A percentile compares a stretch with the other conserved stretches of the same genome.
Conservation (phyloP, 2,888 invertebrate species). For the Cistogaster globosa region DNA sequence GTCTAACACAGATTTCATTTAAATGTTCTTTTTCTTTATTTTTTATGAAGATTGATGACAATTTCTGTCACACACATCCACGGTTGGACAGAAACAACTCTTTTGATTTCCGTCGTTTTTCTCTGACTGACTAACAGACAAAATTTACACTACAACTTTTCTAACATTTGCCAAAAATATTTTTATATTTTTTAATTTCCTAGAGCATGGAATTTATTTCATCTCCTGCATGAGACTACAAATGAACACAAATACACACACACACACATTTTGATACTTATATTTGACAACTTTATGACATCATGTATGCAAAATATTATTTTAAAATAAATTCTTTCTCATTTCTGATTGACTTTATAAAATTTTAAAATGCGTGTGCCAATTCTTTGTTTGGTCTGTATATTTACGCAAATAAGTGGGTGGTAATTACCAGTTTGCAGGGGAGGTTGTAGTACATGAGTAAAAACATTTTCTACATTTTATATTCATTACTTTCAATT, state of each 20-base stretch:
- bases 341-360: neutral
- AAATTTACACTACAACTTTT: slow-evolving; percentile 36
- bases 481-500: slow-evolving; percentile 49
- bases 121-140: slow-evolving; percentile 24
- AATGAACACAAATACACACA: neutral
- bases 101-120: slow-evolving; percentile 69
- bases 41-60: slow-evolving; percentile 55
- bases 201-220: neutral
- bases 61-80: slow-evolving; percentile 53
- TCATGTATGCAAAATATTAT: slow-evolving; percentile 57
- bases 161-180: slow-evolving; percentile 30
- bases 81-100: slow-evolving; percentile 47
- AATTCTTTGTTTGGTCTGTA: slow-evolving; percentile 32
- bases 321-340: slow-evolving; percentile 19
- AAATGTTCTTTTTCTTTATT: neutral
- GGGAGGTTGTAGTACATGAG: neutral
- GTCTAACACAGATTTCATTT: slow-evolving; percentile 56
- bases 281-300: slow-evolving; percentile 60
- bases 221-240: neutral
- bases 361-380: slow-evolving; percentile 28
- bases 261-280: neutral
- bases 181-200: slow-evolving; percentile 11
- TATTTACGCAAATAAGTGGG: slow-evolving; percentile 26
- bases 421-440: neutral
- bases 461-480: slow-evolving; percentile 39